Percentiles rank a stretch among this genome's conserved stretches.
Evolutionary conservation across 2,797 vertebrate species (phyloP).

Genomic region (Triplophysa bombifrons): DNA sequence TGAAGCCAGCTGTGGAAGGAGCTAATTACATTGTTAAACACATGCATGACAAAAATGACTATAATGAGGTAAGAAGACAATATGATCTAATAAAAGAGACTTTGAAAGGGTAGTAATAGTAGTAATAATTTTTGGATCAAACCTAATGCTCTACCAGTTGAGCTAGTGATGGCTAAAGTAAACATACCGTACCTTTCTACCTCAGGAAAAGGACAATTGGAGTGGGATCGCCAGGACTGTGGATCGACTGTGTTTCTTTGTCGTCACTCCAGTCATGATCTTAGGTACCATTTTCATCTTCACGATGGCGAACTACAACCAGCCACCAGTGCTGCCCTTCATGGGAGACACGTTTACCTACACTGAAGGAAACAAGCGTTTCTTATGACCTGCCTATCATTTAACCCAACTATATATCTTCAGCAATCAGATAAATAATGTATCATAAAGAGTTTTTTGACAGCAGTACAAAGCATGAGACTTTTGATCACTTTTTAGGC

Average conservation of each 20-base stretch:
- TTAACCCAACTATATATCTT: neutral
- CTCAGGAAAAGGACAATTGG: slow-evolving; percentile 95
- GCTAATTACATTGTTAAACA: slow-evolving; percentile 93
- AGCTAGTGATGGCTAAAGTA: too few species aligned
- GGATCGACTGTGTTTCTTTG: slow-evolving; percentile 89
- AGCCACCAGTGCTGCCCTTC: slow-evolving; percentile 88
- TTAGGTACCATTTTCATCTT: slow-evolving; percentile 93
- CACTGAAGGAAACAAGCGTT: slow-evolving; percentile 76
- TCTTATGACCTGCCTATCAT: slow-evolving; percentile 48
- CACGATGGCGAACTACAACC: slow-evolving; percentile 88
- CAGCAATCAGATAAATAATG: neutral
- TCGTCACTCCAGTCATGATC: slow-evolving; percentile 88
- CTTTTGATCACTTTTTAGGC: slow-evolving; percentile 9
- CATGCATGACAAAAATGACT: slow-evolving; percentile 87
- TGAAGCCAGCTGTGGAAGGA: slow-evolving; percentile 86
- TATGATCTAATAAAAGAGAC: neutral
- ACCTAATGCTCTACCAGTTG: too few species aligned
- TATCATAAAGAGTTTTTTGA: slow-evolving; percentile 7
- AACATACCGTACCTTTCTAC: neutral
- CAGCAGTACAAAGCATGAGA: slow-evolving; percentile 4
- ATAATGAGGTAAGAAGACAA: slow-evolving; percentile 83
- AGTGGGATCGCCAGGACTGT: slow-evolving; percentile 88
- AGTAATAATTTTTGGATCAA: too few species aligned
- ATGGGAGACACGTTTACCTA: slow-evolving; percentile 87
- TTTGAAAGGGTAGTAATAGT: too few species aligned